A percentile compares a stretch with the other conserved stretches of the same genome.
These are phyloP conservation scores for Lophura nycthemera DNA, from an alignment of 2,113 vertebrate species.

Conservation along the genomic window DNA sequence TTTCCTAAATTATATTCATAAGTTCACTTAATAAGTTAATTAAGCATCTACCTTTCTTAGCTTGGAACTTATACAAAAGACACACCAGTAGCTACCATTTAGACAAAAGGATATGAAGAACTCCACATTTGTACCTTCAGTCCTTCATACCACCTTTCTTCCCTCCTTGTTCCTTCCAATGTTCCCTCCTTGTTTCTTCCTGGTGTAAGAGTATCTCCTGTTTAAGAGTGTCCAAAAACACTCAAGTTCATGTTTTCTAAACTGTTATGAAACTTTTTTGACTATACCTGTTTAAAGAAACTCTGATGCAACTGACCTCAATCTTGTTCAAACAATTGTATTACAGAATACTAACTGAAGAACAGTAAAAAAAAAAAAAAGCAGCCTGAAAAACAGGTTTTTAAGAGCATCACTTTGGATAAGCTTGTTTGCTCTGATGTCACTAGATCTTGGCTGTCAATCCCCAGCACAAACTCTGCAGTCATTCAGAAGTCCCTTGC, in stretches of 20 bases:
- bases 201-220: neutral
- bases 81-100: neutral
- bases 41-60: neutral
- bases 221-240: neutral
- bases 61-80: neutral
- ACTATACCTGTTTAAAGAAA: conserved; percentile 22
- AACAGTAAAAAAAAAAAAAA: neutral
- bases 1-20: neutral
- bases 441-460: conserved; percentile 25
- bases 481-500: conserved; percentile 26
- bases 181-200: neutral
- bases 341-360: conserved; percentile 15
- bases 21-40: no score
- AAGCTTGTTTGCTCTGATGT: conserved; percentile 45
- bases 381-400: conserved; percentile 65
- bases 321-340: neutral
- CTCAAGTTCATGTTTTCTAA: neutral
- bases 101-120: neutral
- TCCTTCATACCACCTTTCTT: neutral
- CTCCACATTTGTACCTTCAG: neutral
- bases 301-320: conserved; percentile 22
- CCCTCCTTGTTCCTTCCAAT: neutral
- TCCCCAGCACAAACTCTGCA: conserved; percentile 24
- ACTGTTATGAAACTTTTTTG: neutral
- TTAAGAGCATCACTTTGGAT: conserved; percentile 53